phyloP scores from a whole-genome alignment of 2,113 vertebrate genomes.

The Peromyscus polionotus region DNA sequence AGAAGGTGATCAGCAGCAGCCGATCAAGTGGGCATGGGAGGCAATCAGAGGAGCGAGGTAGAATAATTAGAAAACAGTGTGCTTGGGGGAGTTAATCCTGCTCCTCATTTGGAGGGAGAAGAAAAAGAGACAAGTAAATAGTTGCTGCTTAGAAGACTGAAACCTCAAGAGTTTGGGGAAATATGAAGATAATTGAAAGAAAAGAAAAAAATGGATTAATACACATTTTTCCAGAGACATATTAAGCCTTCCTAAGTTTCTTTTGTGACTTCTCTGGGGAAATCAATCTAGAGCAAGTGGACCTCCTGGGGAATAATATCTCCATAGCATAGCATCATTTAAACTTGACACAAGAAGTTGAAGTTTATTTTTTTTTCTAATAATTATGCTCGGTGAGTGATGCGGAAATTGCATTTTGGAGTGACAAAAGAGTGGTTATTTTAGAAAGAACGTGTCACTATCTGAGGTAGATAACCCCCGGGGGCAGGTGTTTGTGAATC shows the following conservation, averaged over 20 bases:
- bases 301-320: conserved; percentile 73
- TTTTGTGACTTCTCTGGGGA: conserved; percentile 71
- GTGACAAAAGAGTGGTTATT: conserved; percentile 56
- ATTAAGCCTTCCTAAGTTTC: conserved; percentile 74
- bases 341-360: conserved; percentile 76
- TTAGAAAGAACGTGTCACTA: conserved; percentile 65
- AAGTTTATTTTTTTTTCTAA: conserved; percentile 75
- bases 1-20: background rate
- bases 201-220: conserved; percentile 70
- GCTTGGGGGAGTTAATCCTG: conserved; percentile 27
- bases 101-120: conserved; percentile 21
- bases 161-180: conserved; percentile 45
- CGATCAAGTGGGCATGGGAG: background rate
- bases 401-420: conserved; percentile 68
- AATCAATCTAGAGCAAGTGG: conserved; percentile 67
- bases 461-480: background rate
- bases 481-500: background rate
- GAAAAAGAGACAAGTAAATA: conserved; percentile 56
- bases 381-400: conserved; percentile 77
- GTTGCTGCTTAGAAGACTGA: conserved; percentile 57
- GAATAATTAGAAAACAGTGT: conserved; percentile 50
- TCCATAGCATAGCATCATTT: conserved; percentile 69
- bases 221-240: conserved; percentile 67
- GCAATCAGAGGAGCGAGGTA: conserved; percentile 47
- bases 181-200: conserved; percentile 75